phyloP scores from a whole-genome alignment of 2,888 invertebrate species.

The Caenorhabditis virilis region DNA sequence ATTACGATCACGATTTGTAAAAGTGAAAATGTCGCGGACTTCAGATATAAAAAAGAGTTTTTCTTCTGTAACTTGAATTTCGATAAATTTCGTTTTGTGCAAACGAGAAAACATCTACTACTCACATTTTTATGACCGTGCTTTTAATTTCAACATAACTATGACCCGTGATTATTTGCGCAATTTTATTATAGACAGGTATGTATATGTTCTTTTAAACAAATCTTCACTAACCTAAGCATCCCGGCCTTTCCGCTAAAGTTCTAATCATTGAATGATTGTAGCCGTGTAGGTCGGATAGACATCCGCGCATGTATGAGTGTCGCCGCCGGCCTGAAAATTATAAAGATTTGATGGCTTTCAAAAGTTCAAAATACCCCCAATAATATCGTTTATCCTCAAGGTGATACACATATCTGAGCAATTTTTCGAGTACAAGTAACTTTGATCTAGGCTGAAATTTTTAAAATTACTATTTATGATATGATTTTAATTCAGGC shows the following conservation, averaged over 20 bases:
- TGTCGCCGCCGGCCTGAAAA: constrained; percentile 60
- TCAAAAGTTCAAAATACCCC: constrained; percentile 45
- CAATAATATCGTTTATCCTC: constrained; percentile 65
- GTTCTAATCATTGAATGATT: constrained; percentile 43
- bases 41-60: no score
- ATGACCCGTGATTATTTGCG: no score
- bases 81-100: no score
- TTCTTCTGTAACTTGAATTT: no score
- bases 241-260: constrained; percentile 40
- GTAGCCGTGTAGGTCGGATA: constrained; percentile 61
- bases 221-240: constrained; percentile 28
- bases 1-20: no score
- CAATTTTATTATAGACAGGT: no score
- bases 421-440: constrained; percentile 62
- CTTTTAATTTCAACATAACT: no score
- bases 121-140: no score
- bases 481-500: no score
- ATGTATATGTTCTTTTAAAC: not conserved
- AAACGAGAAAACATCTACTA: no score
- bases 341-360: not conserved
- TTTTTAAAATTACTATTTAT: no score
- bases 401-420: constrained; percentile 67
- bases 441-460: constrained; percentile 61
- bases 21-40: no score
- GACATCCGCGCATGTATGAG: constrained; percentile 67